Conservation (phyloP, 2,113 vertebrate genomes). For the Coryphaenoides rupestris region DNA sequence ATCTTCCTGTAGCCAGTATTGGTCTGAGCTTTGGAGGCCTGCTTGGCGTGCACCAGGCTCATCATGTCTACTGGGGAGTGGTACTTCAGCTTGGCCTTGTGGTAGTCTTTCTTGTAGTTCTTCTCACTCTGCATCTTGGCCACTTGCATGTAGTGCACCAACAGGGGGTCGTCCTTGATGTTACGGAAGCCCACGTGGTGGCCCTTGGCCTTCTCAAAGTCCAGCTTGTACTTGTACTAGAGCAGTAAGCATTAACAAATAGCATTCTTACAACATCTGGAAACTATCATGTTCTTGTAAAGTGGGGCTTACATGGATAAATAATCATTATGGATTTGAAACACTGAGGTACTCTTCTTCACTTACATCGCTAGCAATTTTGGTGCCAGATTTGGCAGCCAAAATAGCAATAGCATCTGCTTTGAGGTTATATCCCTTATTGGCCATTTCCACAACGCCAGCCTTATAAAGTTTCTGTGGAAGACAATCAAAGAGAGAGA, state of each 20-base stretch:
- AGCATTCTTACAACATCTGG: not conserved
- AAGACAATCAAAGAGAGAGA: constrained; percentile 10
- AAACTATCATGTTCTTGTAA: not conserved
- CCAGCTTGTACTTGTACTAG: constrained; percentile 81
- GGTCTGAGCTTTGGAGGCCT: constrained; percentile 73
- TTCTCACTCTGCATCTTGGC: constrained; percentile 46
- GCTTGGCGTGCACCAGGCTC: constrained; percentile 78
- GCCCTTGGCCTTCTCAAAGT: constrained; percentile 78
- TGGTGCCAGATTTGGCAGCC: constrained; percentile 86
- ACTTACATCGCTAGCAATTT: constrained; percentile 94
- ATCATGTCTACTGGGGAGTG: constrained; percentile 79
- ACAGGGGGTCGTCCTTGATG: constrained; percentile 50
- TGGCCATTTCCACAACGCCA: constrained; percentile 82
- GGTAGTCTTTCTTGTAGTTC: constrained; percentile 55
- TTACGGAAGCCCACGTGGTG: constrained; percentile 61
- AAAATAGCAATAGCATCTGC: constrained; percentile 87
- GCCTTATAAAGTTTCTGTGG: constrained; percentile 93
- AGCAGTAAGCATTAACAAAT: constrained; percentile 13
- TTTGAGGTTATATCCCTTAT: constrained; percentile 87
- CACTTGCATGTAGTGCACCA: constrained; percentile 58
- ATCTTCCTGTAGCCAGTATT: constrained; percentile 43
- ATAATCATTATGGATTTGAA: not conserved
- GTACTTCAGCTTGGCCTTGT: constrained; percentile 67
- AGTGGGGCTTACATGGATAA: not conserved
- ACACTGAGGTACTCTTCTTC: rapidly evolving